Evolutionary conservation across 1,140 invertebrate genomes (phyloP).

Genomic region (Acyrthosiphon pisum): DNA sequence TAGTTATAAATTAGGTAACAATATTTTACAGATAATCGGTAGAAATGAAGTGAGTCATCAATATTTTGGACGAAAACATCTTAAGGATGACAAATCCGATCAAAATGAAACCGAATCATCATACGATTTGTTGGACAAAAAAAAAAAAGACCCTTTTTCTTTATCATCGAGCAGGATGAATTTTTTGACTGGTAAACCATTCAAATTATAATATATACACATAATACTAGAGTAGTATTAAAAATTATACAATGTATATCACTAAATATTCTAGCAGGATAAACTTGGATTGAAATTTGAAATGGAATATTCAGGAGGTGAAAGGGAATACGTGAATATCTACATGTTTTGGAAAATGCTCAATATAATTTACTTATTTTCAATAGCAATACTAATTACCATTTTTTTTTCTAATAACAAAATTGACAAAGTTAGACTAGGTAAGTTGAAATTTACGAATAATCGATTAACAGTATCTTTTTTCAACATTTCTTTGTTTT

Average conservation of each 20-base stretch:
- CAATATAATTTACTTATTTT: too few species aligned
- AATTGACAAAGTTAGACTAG: neutral
- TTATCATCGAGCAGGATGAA: neutral
- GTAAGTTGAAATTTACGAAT: neutral
- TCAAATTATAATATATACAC: neutral
- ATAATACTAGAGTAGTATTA: too few species aligned
- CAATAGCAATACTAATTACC: too few species aligned
- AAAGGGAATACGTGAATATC: too few species aligned
- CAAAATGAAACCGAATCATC: neutral
- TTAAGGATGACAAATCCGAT: neutral
- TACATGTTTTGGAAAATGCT: too few species aligned
- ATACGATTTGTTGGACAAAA: neutral
- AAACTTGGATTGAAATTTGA: too few species aligned
- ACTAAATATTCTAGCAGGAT: too few species aligned
- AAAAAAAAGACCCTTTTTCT: neutral
- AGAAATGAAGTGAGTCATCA: neutral
- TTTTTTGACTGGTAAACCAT: neutral
- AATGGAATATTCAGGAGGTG: too few species aligned
- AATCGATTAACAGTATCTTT: neutral
- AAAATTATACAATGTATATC: too few species aligned
- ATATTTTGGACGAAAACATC: neutral
- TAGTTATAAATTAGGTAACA: neutral
- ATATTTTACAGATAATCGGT: neutral
- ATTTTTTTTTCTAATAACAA: neutral
- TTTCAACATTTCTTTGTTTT: neutral